Conservation (phyloP, 2,113 vertebrate species). For the Trochalopteron elliotii region DNA sequence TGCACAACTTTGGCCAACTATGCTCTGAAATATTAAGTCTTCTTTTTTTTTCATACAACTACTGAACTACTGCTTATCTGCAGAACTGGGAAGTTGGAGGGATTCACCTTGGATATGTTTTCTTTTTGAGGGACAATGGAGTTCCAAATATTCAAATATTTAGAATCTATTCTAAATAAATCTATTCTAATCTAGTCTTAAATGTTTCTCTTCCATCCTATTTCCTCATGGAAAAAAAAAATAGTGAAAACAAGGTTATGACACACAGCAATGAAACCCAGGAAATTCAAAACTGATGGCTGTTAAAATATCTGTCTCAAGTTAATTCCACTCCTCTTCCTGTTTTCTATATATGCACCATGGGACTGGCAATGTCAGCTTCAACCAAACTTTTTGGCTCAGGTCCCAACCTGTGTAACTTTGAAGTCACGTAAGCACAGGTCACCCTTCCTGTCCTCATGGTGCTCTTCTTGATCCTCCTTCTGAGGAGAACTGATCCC, state of each 20-base stretch:
- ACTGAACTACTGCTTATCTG: not conserved
- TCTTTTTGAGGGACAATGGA: not conserved
- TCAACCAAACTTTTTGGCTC: not conserved
- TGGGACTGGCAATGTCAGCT: not conserved
- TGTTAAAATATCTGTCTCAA: not conserved
- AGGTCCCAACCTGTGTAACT: not conserved
- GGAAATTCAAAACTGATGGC: slow-evolving; percentile 3
- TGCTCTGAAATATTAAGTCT: not conserved
- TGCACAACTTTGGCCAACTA: not conserved
- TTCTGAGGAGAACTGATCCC: not conserved
- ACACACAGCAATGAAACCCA: not conserved
- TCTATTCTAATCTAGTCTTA: not conserved
- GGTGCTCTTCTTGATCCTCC: not conserved
- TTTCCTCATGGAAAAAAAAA: not conserved
- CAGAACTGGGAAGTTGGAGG: rapidly evolving
- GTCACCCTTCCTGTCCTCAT: not conserved
- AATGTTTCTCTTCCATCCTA: not conserved
- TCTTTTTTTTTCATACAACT: not conserved
- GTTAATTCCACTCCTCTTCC: not conserved
- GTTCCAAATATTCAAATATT: not conserved
- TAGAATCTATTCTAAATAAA: not conserved
- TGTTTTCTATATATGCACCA: not conserved
- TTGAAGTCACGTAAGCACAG: not conserved
- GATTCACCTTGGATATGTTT: not conserved
- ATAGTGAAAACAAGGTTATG: not conserved